Base-by-base conservation (phyloP, 53 echinoderm and acorn worm species). In the Arbacia lixula region DNA sequence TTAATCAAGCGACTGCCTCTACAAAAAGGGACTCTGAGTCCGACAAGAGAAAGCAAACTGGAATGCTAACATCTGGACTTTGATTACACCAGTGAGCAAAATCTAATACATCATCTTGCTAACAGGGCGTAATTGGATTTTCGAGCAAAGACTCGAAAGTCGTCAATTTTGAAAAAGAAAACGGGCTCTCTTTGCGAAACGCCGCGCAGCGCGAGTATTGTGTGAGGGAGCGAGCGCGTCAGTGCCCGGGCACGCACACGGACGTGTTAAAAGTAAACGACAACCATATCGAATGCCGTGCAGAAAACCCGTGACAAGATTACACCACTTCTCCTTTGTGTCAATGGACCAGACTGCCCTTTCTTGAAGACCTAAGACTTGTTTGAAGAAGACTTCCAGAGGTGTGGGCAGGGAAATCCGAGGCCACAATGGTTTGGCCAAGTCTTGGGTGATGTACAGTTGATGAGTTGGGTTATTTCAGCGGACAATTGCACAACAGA, bases 101-200 rank as follows among this genome's bases (percentile, higher is more conserved):
- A 74, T 53, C 50, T 72, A 43, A 72, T 72, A 8, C 72, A 52
- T 31, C 53, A 74, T 53, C 74, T 74, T 74, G 74, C 74, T 52
- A 74, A 74, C 51, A 74, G 74, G 34, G 52, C 30, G 31, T 74
- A 74, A 74, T 74, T 74, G 74, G 74, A 74, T 74, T 74, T 74
- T 10, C 14, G 21, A 49, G 74, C 52, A 74, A 53, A 74, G 74
- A 74, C 34, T 21, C 74, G 53, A 53, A 52, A 74, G 50, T 74
- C 52, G 69, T 40, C 69, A 69, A 69, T 69, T 69, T 69, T n/a
- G 69, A 30, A 69, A 69, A 29, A 41, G 69, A 69, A 69, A 43
- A 69, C 43, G 66, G 34, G 9, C 20, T 27, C 43, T 29, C 69
- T 69, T 69, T 69, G 69, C 69, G 43, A 41, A 8, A 69, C 40